These are phyloP conservation scores for Oligia fasciuncula DNA, from an alignment of 2,888 invertebrate species.

Conservation along the genomic window DNA sequence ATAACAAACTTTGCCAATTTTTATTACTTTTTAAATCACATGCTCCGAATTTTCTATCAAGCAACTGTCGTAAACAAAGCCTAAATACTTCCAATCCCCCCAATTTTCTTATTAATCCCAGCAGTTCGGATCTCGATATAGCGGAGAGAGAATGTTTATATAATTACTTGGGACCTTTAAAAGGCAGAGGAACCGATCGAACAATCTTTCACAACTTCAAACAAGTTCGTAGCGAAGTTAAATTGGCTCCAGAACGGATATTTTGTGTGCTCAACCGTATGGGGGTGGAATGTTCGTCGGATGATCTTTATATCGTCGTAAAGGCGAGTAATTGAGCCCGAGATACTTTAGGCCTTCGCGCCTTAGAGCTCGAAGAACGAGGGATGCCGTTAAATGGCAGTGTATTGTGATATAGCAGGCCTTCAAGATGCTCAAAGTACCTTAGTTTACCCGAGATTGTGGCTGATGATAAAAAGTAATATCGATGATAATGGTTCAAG, in stretches of 20 bases:
- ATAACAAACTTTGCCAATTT: constrained; percentile 47
- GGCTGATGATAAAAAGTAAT: constrained; percentile 47
- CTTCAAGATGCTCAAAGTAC: constrained; percentile 32
- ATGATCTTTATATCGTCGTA: constrained; percentile 70
- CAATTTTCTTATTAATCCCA: constrained; percentile 66
- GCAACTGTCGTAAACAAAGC: constrained; percentile 59
- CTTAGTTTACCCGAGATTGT: constrained; percentile 10
- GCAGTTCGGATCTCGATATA: constrained; percentile 60
- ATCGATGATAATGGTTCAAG: constrained; percentile 17
- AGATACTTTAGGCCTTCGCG: constrained; percentile 59
- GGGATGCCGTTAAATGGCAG: constrained; percentile 37
- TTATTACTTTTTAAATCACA: constrained; percentile 50
- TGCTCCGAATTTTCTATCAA: constrained; percentile 42
- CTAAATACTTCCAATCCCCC: constrained; percentile 48
- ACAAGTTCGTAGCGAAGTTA: constrained; percentile 76
- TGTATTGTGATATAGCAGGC: constrained; percentile 38
- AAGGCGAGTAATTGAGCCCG: constrained; percentile 67
- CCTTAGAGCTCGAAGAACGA: constrained; percentile 50
- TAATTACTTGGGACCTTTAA: constrained; percentile 75
- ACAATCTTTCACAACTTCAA: constrained; percentile 72
- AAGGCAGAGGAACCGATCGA: constrained; percentile 71
- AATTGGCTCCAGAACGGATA: constrained; percentile 77
- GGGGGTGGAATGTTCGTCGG: constrained; percentile 66
- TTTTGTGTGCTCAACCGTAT: constrained; percentile 71
- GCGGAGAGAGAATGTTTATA: constrained; percentile 68